Base-by-base conservation (phyloP, 2,888 invertebrate species). In the Drosophila lacicola region DNA sequence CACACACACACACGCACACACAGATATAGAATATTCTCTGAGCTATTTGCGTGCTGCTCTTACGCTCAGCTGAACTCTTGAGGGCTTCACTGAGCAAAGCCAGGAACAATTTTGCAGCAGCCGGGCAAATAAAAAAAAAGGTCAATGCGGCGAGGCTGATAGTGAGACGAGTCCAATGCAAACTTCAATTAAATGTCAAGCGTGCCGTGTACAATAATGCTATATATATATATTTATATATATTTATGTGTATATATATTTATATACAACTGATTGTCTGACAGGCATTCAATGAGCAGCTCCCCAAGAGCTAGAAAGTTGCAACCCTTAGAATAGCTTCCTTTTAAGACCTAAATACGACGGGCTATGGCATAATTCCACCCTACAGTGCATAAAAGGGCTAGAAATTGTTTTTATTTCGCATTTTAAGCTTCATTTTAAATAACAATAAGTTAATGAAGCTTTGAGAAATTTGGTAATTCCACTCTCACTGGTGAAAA, bases 21-120 rank as follows among this genome's bases (percentile, higher is more conserved):
- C 60, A 41, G 9, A 36, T 19, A 62, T 33, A 45, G 9, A 39
- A 17, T 41, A 46, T 44, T 37, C 60, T 57, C 21, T 57, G 33
- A 60, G 80, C 85, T 84, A 89, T 89, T 89, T 83, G 89, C 88
- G 89, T 78, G 68, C 56, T 64, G 66, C 70, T 64, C 76, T 71
- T 65, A 69, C 88, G 80, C 86, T 86, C 66, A 77, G 69, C 72
- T 87, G 71, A 70, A 65, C 58, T 49, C 55, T 54, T 66, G 57
- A 56, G 61, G 70, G 78, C 81, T 84, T 80, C 85, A 74, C 61
- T 88, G 78, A 73, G 65, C 75, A 80, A 68, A 81, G 51, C 70
- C 69, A 79, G 66, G 56, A 25, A 42, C 50, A 69, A 41, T 36
- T 55, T 62, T 36, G 14, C 14, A 14, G 45, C 29, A 56, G 21